Evolutionary conservation across 2,113 vertebrate species (phyloP).

Genomic region (Peromyscus maniculatus): DNA sequence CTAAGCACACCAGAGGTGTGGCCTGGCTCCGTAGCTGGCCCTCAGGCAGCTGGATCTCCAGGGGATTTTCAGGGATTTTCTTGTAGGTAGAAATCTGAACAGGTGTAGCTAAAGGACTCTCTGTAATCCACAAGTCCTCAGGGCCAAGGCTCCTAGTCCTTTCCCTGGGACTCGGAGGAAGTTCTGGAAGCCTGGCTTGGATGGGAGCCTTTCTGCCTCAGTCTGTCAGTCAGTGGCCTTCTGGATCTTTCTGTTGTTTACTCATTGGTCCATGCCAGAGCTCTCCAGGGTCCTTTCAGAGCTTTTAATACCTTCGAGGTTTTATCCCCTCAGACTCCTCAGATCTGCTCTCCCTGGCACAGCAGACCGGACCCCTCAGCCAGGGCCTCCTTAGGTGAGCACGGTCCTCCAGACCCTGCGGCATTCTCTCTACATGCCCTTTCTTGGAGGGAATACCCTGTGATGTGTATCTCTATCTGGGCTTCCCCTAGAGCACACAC

Average conservation of each 20-base stretch:
- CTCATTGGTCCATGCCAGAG: neutral
- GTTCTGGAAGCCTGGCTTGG: neutral
- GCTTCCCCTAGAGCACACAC: neutral
- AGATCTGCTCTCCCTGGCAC: neutral
- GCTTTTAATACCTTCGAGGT: neutral
- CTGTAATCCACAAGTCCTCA: neutral
- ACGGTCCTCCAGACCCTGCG: neutral
- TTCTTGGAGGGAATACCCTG: neutral
- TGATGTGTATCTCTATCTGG: neutral
- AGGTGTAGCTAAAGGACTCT: neutral
- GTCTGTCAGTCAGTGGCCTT: neutral
- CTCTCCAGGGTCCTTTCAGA: neutral
- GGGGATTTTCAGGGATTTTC: neutral
- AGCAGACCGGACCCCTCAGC: neutral
- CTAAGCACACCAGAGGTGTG: neutral
- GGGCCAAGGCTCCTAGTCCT: neutral
- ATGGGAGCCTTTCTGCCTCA: neutral
- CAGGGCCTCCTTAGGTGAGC: neutral
- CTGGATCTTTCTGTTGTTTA: neutral
- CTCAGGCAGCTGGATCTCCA: neutral
- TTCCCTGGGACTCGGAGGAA: neutral
- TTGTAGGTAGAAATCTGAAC: neutral
- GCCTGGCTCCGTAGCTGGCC: neutral
- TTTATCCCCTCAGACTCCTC: neutral
- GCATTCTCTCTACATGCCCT: neutral